These are phyloP conservation scores for Phymatocera aterrima DNA, from an alignment of 2,888 invertebrate species.

Conservation along the genomic window DNA sequence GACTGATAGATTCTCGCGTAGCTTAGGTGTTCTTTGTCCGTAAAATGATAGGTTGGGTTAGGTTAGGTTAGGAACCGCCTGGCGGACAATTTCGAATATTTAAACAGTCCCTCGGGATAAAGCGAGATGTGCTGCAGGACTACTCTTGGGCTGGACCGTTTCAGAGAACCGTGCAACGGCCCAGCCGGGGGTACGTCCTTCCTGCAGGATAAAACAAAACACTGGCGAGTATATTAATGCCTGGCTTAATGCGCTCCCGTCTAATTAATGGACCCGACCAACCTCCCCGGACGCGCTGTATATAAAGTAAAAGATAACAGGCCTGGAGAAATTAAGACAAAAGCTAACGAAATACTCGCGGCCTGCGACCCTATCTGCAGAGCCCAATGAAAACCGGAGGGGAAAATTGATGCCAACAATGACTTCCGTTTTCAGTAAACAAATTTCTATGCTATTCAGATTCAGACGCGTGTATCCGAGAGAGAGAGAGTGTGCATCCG, in stretches of 20 bases:
- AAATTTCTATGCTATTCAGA: background rate
- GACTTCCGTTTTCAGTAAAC: background rate
- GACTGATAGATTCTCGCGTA: too few relatives aligned
- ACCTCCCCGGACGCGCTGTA: slow-evolving; percentile 64
- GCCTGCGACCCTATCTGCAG: background rate
- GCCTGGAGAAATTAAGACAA: slow-evolving; percentile 67
- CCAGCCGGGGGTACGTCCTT: slow-evolving; percentile 66
- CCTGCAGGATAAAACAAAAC: slow-evolving; percentile 75
- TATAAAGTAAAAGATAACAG: slow-evolving; percentile 70
- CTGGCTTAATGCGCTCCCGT: slow-evolving; percentile 72
- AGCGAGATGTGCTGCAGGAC: slow-evolving; percentile 56
- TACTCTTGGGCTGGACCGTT: slow-evolving; percentile 11
- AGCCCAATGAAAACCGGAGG: background rate
- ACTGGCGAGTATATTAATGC: slow-evolving; percentile 74
- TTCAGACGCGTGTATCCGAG: too few relatives aligned
- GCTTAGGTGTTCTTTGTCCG: too few relatives aligned
- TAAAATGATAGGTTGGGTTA: too few relatives aligned
- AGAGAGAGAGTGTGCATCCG: too few relatives aligned
- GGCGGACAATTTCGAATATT: slow-evolving; percentile 71
- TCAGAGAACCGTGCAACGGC: slow-evolving; percentile 52
- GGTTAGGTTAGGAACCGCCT: slow-evolving; percentile 10
- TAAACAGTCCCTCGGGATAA: slow-evolving; percentile 72
- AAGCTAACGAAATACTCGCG: slow-evolving; percentile 53
- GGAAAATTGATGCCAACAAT: background rate
- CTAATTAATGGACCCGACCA: slow-evolving; percentile 73